Evolutionary conservation across 1,140 invertebrate species (phyloP), one percentile per base, ranked within the genome.

Genomic region (Eufriesea mexicana): DNA sequence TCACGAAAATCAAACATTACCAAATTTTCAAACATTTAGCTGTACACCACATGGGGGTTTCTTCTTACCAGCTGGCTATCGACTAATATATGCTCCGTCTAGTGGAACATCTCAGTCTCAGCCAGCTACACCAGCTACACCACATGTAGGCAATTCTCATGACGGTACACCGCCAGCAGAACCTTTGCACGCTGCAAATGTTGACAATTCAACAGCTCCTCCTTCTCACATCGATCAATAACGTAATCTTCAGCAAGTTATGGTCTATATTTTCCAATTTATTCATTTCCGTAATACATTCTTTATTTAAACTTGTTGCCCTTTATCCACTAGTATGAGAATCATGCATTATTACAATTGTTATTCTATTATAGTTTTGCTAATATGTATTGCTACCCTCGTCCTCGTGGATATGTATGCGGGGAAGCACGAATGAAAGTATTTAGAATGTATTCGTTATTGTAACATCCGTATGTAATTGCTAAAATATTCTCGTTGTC

Each of bases 101-200:
- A 84, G 91, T 47, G 92, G 90, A 2, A 88, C 93, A 2, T 57
- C 77, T 12, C 77, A 79, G 8, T 83, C 81, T 18, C 93, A 93
- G 70, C 92, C 93, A 25, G 90, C 91, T 5, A 94, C 93, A 0
- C 91, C 92, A 20, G 91, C 93, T 23, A 92, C 92, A 0, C 92
- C 94, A 8, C 92, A 93, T n/a, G 77, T 92, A 42, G 85, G 89
- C 70, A 92, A 90, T 84, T 94, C 93, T 49, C 91, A 92, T 73
- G 91, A 93, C 49, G 92, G 92, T 54, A 94, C 93, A 55, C 93
- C 93, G 57, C 92, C 93, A 5, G 88, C 91, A 74, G 93, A 94
- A 83, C 86, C 90, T 9, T 91, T 92, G 54, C 85, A 90, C 28
- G 72, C 86, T 20, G 78, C 82, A 55, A 80, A 74, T 76, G 67